phyloP scores from a whole-genome alignment of 2,797 vertebrate species.

The Linurgus olivaceus region DNA sequence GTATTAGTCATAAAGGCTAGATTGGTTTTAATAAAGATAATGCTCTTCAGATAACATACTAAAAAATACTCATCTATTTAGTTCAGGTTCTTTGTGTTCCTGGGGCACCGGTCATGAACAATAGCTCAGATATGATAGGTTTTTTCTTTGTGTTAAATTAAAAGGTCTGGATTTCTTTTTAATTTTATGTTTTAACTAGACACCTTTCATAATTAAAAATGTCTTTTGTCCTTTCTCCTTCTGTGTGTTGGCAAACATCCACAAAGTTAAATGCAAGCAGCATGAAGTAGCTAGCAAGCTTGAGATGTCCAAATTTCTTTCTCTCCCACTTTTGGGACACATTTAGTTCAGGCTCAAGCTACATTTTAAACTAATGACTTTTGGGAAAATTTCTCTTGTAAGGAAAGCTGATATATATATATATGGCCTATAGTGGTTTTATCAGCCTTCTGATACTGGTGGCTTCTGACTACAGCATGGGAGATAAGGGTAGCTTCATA shows the following conservation, averaged over 20 bases:
- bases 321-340: not conserved
- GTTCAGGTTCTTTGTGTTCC: not conserved
- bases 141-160: not conserved
- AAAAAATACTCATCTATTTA: not conserved
- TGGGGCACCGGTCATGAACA: not conserved
- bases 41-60: not conserved
- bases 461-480: not conserved
- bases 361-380: not conserved
- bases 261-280: not conserved
- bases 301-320: not conserved
- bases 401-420: not conserved
- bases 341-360: not conserved
- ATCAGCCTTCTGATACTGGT: not conserved
- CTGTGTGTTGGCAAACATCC: not conserved
- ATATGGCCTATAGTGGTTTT: not conserved
- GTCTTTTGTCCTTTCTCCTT: not conserved
- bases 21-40: conserved; percentile 18
- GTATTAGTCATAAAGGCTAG: not conserved
- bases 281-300: not conserved
- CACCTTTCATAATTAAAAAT: not conserved
- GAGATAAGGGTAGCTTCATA: not conserved
- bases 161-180: not conserved
- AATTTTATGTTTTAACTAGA: not conserved
- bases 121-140: not conserved
- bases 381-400: not conserved